phyloP scores from a whole-genome alignment of 2,113 vertebrate genomes.

The Pimephales promelas region DNA sequence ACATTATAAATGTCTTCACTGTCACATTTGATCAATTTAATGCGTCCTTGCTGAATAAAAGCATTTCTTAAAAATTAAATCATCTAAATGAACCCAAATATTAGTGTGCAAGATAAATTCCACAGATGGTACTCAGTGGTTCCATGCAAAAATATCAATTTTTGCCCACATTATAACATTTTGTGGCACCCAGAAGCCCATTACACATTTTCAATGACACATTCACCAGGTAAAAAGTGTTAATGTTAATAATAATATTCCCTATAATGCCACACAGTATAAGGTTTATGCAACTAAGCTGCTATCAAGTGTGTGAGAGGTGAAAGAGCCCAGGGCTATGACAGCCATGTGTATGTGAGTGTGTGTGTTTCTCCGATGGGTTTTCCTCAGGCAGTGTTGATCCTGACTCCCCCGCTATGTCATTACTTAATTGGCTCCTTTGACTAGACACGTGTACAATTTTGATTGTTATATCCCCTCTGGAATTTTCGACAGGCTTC shows the following conservation, averaged over 20 bases:
- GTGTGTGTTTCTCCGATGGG: constrained; percentile 41
- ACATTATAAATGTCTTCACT: neutral
- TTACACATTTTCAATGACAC: neutral
- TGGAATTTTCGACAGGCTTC: constrained; percentile 48
- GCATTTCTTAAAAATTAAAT: neutral
- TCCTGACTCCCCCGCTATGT: constrained; percentile 63
- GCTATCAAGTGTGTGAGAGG: constrained; percentile 68
- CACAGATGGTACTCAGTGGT: neutral
- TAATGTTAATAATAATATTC: constrained; percentile 43
- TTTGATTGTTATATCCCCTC: constrained; percentile 55
- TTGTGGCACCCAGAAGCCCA: neutral
- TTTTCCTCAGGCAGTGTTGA: constrained; percentile 64
- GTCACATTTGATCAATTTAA: neutral
- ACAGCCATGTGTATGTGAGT: constrained; percentile 19
- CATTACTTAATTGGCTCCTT: constrained; percentile 67
- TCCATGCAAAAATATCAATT: neutral
- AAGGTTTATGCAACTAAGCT: constrained; percentile 66
- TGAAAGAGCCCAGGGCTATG: constrained; percentile 61
- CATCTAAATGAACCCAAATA: neutral
- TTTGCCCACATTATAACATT: neutral
- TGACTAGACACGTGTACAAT: constrained; percentile 56
- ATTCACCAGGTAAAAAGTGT: constrained; percentile 10
- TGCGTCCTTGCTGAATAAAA: neutral
- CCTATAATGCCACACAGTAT: constrained; percentile 72
- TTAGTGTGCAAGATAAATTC: neutral